Base-by-base conservation (phyloP, 2,113 vertebrate species). In the Vanacampus margaritifer region DNA sequence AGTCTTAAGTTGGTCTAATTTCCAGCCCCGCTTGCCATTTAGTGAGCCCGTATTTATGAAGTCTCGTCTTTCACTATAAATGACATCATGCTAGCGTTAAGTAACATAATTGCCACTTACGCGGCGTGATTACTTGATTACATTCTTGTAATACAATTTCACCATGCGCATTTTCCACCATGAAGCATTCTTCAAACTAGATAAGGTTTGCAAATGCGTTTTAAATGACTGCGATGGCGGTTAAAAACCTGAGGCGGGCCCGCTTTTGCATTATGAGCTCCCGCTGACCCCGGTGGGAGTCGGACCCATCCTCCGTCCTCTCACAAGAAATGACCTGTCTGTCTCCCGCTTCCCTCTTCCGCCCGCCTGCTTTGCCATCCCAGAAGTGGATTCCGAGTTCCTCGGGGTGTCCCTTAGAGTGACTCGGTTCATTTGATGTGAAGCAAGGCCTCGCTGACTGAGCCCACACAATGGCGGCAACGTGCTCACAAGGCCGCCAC, bases 401-500 rank as follows among this genome's bases (percentile, higher is more conserved):
- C 57, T 73, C n/a, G 36, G 72, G 74, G 58, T 61, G 58, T 61
- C 72, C 68, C 76, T 54, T 45, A 11, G 57, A 48, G 26, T 64
- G 71, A 74, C 64, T 63, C 70, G 83, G 70, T 86, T 85, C 72
- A 78, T 83, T 79, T 64, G 57, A 56, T 73, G 79, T 82, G 79
- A 74, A 74, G 67, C 63, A 1, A 3, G 60, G 71, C 71, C 51
- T 72, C 64, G 71, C 78, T 69, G 78, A 70, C 75, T 9, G 35
- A 69, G 62, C 51, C 67, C n/a, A 56, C 48, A 78, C 82, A 82
- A 83, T 76, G 57, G 69, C 76, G 53, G 21, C 71, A 80, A 69
- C 82, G 73, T 79, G 81, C 84, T 68, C 24, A 26, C 3, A 19
- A 68, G 68, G 62, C 68, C 1, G 16, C 50, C 43, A n/a, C 45